Percentiles rank a stretch among this genome's conserved stretches.
phyloP scores from a whole-genome alignment of 2,113 vertebrate genomes.

The Phaethornis superciliosus region DNA sequence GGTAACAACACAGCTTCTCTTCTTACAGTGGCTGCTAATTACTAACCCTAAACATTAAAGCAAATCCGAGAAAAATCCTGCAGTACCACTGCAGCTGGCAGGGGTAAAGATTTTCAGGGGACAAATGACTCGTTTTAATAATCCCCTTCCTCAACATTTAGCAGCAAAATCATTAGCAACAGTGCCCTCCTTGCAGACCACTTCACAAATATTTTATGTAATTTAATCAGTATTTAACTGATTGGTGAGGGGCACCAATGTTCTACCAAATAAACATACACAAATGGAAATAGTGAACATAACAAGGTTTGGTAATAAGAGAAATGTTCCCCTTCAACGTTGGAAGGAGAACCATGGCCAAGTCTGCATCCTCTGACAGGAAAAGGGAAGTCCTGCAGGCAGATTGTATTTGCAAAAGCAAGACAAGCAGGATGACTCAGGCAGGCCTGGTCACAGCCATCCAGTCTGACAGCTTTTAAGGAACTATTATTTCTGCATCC shows the following conservation, averaged over 20 bases:
- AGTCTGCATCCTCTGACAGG: background rate
- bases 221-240: background rate
- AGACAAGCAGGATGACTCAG: background rate
- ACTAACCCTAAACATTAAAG: background rate
- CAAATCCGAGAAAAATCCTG: background rate
- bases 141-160: background rate
- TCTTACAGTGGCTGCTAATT: background rate
- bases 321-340: background rate
- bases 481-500: background rate
- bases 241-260: background rate
- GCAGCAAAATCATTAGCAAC: background rate
- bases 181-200: background rate
- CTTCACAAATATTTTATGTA: background rate
- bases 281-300: background rate
- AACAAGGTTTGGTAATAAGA: background rate
- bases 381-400: background rate
- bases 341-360: background rate
- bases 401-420: background rate
- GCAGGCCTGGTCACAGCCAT: background rate
- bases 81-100: background rate
- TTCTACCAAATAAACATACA: background rate
- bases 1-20: background rate
- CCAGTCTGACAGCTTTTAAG: background rate
- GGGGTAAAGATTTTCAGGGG: background rate
- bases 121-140: background rate